A percentile compares a stretch with the other conserved stretches of the same genome.
phyloP scores from a whole-genome alignment of 2,888 invertebrate genomes.

The Nemapogon koenigi region DNA sequence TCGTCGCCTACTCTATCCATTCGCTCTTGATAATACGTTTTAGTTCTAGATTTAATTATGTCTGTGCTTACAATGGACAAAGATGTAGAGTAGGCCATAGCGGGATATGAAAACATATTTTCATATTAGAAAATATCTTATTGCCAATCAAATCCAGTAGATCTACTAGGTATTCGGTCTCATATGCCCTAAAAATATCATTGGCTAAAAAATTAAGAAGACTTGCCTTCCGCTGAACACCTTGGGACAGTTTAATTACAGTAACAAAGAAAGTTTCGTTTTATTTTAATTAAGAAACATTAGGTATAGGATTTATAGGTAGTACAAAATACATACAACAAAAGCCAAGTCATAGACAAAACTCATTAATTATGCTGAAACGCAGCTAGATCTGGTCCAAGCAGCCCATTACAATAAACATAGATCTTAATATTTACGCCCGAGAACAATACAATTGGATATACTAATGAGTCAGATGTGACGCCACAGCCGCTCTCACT shows the following conservation, averaged over 20 bases:
- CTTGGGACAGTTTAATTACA: no score
- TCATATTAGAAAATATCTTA: no score
- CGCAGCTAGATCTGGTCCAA: slow-evolving; percentile 29
- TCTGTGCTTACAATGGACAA: no score
- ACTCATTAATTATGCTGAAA: slow-evolving; percentile 43
- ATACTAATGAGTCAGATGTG: slow-evolving; percentile 46
- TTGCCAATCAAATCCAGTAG: no score
- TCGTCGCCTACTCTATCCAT: slow-evolving; percentile 22
- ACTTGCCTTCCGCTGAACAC: no score
- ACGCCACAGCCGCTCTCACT: slow-evolving; percentile 21
- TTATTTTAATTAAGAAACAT: not conserved
- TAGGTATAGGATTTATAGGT: not conserved
- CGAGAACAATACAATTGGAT: slow-evolving; percentile 54
- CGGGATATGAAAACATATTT: no score
- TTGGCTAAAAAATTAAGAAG: no score
- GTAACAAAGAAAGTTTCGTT: not conserved
- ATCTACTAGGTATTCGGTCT: no score
- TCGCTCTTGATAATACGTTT: no score
- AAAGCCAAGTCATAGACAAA: slow-evolving; percentile 8
- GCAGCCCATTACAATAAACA: slow-evolving; percentile 35
- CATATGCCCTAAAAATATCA: no score
- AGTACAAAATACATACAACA: slow-evolving; percentile 4
- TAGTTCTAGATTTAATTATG: no score
- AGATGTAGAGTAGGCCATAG: no score
- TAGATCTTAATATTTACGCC: slow-evolving; percentile 35